phyloP scores from a whole-genome alignment of 2,113 vertebrate species.

The Forbesichthys papilliferus region DNA sequence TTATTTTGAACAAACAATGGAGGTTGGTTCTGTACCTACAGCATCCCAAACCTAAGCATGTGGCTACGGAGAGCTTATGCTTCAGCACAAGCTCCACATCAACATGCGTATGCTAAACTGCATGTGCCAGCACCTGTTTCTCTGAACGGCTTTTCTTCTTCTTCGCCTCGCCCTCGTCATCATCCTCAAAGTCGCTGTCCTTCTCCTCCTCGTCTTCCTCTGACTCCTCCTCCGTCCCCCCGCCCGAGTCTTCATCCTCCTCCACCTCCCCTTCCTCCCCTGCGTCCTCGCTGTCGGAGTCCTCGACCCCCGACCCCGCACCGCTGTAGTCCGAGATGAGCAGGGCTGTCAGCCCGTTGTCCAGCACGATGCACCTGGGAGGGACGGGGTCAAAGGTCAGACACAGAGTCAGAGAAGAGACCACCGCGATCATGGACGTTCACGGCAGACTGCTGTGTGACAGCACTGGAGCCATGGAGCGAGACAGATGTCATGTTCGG shows the following conservation, averaged over 20 bases:
- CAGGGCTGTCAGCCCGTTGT: slow-evolving; percentile 87
- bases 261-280: slow-evolving; percentile 69
- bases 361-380: slow-evolving; percentile 85
- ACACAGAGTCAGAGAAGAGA: background rate
- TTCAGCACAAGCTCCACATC: too few relatives aligned
- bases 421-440: too few relatives aligned
- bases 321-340: slow-evolving; percentile 91
- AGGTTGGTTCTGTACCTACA: too few relatives aligned
- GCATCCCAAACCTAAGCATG: too few relatives aligned
- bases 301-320: slow-evolving; percentile 20
- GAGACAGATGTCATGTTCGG: too few relatives aligned
- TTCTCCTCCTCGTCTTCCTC: slow-evolving; percentile 77
- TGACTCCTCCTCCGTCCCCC: slow-evolving; percentile 79
- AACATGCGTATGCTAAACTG: too few relatives aligned
- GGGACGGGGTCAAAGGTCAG: slow-evolving; percentile 19
- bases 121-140: slow-evolving; percentile 82
- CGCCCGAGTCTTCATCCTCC: slow-evolving; percentile 80
- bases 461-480: too few relatives aligned
- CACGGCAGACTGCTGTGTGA: too few relatives aligned
- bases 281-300: slow-evolving; percentile 48
- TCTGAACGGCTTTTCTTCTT: slow-evolving; percentile 81
- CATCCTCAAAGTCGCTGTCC: slow-evolving; percentile 51
- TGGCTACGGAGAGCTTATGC: too few relatives aligned
- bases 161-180: slow-evolving; percentile 55
- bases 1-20: too few relatives aligned